These are phyloP conservation scores for Trissolcus brochymenae DNA, from an alignment of 2,888 invertebrate species.

Conservation along the genomic window DNA sequence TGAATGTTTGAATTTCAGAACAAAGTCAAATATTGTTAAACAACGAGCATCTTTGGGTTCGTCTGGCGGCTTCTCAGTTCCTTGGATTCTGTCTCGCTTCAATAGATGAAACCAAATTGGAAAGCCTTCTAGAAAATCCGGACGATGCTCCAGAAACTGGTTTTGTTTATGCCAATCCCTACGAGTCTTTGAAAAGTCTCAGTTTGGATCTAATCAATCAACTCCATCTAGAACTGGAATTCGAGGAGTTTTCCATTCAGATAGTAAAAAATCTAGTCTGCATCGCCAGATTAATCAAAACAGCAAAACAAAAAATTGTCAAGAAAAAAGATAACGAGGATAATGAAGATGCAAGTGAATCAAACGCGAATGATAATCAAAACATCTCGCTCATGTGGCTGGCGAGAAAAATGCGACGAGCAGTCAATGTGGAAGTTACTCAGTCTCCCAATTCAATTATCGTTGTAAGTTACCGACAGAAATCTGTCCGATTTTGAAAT, in stretches of 20 bases:
- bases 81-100: constrained; percentile 84
- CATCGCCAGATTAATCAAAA: constrained; percentile 82
- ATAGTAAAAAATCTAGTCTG: constrained; percentile 84
- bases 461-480: constrained; percentile 80
- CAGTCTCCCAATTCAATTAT: constrained; percentile 82
- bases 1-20: constrained; percentile 72
- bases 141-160: constrained; percentile 76
- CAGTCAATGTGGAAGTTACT: constrained; percentile 88
- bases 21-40: constrained; percentile 84
- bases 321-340: constrained; percentile 33
- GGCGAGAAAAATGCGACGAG: constrained; percentile 84
- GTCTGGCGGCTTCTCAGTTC: constrained; percentile 86
- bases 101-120: constrained; percentile 80
- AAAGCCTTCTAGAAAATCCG: constrained; percentile 75
- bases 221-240: constrained; percentile 81
- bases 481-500: no score
- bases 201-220: constrained; percentile 87
- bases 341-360: constrained; percentile 56
- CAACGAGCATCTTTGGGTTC: constrained; percentile 92
- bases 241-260: constrained; percentile 86
- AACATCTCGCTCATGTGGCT: constrained; percentile 85
- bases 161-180: constrained; percentile 82
- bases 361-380: constrained; percentile 61
- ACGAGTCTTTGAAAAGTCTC: constrained; percentile 81
- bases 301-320: constrained; percentile 74